Base-by-base conservation (phyloP, 2,797 vertebrate genomes). In the Acomys russatus region DNA sequence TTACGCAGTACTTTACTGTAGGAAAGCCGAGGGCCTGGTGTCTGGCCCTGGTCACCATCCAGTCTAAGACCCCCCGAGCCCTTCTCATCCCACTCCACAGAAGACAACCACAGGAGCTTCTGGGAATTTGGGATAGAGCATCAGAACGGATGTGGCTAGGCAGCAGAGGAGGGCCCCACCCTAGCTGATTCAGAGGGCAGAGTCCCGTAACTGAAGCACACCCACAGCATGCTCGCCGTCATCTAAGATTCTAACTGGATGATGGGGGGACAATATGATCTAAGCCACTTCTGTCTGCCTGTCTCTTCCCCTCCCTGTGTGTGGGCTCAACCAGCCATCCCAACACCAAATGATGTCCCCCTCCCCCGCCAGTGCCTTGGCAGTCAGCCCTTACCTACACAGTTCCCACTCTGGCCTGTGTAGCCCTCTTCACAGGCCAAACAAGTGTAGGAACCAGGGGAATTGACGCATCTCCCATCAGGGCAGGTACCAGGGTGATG, bases 381-480 rank as follows among this genome's bases (percentile, higher is more conserved):
- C 89, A 44, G 66, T 90, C 70, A n/a, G 91, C 80, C 76, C 98
- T 99, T 94, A 99, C 99, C 99, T 98, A 98, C 88, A 78, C 99
- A 99, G 96, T 98, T 98, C 78, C 99, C 98, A 0, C 99, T 99
- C 91, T 95, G 98, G 83, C 99, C 97, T 92, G 17, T 95, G 98
- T 99, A 99, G 92, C 99, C 99, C 0, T 97, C 96, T 6, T 96
- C 98, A 96, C 99, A 99, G 89, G 99, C 98, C 86, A 99, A 98
- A 95, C 99, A 99, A 33, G 98, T 97, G 97, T 99, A 99, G 38
- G 99, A 99, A 20, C 99, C 99, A 0, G 96, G 97, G 0, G 99
- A 97, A 98, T 99, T 99, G 96, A 99, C 96, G 96, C 99, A 99
- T 98, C 98, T 98, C 96, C 99, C 99, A 0, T 97, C 98, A 0